A percentile compares a stretch with the other conserved stretches of the same genome.
phyloP scores from a whole-genome alignment of 2,113 vertebrate genomes.

The Istiophorus platypterus region DNA sequence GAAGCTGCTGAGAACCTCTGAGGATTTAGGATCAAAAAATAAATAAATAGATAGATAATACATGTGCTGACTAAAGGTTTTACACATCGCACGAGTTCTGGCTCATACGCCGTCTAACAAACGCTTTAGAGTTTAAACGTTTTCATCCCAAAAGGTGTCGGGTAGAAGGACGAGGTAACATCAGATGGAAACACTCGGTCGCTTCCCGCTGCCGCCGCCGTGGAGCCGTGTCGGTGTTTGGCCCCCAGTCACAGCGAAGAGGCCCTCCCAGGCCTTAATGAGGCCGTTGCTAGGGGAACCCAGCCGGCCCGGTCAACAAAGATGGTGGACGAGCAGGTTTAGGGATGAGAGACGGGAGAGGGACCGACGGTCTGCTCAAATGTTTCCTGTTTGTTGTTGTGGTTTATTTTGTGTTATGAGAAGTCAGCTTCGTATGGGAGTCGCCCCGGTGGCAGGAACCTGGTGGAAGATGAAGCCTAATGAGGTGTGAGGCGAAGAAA shows the following conservation, averaged over 20 bases:
- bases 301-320: no score
- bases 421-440: not conserved
- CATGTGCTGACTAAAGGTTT: no score
- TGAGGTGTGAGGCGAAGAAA: not conserved
- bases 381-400: not conserved
- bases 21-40: no score
- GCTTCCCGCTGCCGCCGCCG: not conserved
- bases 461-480: not conserved
- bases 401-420: not conserved
- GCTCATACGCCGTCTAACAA: no score
- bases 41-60: no score
- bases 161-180: not conserved
- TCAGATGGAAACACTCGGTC: not conserved
- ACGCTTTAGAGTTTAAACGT: no score
- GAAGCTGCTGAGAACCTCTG: no score
- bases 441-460: not conserved
- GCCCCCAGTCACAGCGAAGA: slow-evolving; percentile 26
- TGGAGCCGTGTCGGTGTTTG: not conserved
- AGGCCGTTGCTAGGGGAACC: slow-evolving; percentile 25
- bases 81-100: no score
- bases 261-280: slow-evolving; percentile 43
- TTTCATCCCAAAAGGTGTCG: not conserved
- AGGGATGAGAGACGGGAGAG: not conserved
- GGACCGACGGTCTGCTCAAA: slow-evolving; percentile 48
- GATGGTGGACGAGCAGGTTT: slow-evolving; percentile 27